Conservation (phyloP, 2,113 vertebrate genomes). For the Lepus europaeus region DNA sequence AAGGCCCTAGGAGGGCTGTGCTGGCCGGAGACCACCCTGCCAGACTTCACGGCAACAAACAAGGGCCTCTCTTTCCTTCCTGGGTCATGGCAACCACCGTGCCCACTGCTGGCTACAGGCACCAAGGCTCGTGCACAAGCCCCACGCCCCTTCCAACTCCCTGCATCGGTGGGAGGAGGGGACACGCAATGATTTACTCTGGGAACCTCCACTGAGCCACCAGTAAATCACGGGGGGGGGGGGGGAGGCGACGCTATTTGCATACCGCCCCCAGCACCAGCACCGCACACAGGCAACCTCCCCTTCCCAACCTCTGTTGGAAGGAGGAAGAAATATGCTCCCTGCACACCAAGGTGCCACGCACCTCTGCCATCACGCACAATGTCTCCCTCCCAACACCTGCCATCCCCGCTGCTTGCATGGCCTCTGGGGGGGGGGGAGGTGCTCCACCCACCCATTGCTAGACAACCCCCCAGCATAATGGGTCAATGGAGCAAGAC, state of each 20-base stretch:
- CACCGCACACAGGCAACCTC: background rate
- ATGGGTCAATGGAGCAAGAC: background rate
- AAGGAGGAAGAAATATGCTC: background rate
- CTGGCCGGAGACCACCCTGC: constrained; percentile 30
- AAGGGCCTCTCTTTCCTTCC: constrained; percentile 14
- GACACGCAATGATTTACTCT: constrained; percentile 77
- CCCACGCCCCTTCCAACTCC: background rate
- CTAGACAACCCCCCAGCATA: constrained; percentile 12
- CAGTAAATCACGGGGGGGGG: constrained; percentile 71
- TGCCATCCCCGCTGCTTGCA: background rate
- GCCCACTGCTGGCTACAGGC: background rate
- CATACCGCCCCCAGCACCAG: background rate
- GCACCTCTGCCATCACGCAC: background rate
- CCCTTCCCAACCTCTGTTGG: background rate
- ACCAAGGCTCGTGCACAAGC: background rate
- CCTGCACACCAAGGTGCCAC: background rate
- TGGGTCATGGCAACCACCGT: background rate
- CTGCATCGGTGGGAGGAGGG: background rate
- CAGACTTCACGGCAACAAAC: background rate
- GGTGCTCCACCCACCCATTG: background rate
- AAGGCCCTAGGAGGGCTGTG: background rate
- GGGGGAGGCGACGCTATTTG: background rate
- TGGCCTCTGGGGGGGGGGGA: background rate
- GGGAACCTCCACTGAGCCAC: constrained; percentile 63
- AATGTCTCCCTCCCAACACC: background rate